A percentile compares a stretch with the other conserved stretches of the same genome.
phyloP scores from a whole-genome alignment of 2,888 invertebrate species.

The Eudemis profundana region DNA sequence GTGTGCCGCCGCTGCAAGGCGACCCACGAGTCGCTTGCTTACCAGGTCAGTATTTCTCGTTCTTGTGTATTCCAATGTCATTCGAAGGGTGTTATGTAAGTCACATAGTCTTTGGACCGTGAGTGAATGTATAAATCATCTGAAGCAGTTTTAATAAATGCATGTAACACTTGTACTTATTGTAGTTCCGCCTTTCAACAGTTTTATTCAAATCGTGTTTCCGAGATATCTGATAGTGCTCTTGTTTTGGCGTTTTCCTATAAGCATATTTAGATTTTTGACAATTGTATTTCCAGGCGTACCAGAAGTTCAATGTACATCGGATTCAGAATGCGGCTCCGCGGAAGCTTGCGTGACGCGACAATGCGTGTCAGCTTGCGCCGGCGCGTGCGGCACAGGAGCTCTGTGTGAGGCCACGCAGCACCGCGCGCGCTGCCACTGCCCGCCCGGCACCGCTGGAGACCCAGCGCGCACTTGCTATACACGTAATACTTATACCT shows the following conservation, averaged over 20 bases:
- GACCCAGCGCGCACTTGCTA: conserved; percentile 94
- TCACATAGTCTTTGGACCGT: not conserved
- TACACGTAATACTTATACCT: conserved; percentile 87
- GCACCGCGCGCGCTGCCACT: conserved; percentile 93
- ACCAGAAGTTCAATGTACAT: conserved; percentile 87
- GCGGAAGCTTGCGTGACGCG: conserved; percentile 92
- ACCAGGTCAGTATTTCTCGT: conserved; percentile 60
- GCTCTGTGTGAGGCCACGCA: conserved; percentile 91
- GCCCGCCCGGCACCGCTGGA: conserved; percentile 94
- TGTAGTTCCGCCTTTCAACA: too few species aligned
- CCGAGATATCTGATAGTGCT: too few species aligned
- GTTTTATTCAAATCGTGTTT: too few species aligned
- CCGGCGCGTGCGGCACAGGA: conserved; percentile 92
- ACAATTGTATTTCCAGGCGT: conserved; percentile 60
- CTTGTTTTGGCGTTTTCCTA: not conserved
- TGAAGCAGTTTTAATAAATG: too few species aligned
- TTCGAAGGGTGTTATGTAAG: not conserved
- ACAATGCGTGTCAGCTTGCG: conserved; percentile 93
- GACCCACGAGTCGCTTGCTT: conserved; percentile 93
- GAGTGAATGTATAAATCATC: not conserved
- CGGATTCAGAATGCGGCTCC: conserved; percentile 90
- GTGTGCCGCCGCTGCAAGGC: conserved; percentile 90
- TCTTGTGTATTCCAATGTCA: too few species aligned
- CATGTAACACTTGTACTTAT: too few species aligned
- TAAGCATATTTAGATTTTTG: conserved; percentile 10